phyloP scores from a whole-genome alignment of 2,888 invertebrate species.

The Drosophila pullipes region DNA sequence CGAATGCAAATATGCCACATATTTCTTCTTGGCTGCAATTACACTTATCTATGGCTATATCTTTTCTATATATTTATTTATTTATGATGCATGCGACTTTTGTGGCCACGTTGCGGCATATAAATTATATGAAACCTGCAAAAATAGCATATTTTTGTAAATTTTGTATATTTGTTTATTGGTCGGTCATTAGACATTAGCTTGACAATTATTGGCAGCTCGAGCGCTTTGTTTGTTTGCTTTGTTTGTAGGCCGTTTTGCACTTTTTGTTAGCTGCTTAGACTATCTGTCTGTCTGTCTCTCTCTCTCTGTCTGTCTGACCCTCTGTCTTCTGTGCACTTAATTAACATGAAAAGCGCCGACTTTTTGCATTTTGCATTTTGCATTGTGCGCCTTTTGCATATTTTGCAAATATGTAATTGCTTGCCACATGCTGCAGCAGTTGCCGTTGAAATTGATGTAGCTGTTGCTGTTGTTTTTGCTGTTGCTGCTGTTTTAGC shows the following conservation, averaged over 20 bases:
- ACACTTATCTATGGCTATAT: conserved; percentile 25
- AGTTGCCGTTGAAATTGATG: conserved; percentile 3
- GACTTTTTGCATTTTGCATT: conserved; percentile 47
- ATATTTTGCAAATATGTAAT: conserved; percentile 38
- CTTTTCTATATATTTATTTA: conserved; percentile 38
- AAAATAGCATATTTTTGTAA: neutral
- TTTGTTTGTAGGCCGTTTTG: conserved; percentile 4
- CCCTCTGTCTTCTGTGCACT: neutral
- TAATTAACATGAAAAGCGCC: conserved; percentile 76
- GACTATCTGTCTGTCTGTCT: neutral
- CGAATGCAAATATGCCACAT: conserved; percentile 50
- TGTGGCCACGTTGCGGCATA: conserved; percentile 61
- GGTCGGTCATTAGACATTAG: conserved; percentile 20
- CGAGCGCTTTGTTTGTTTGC: conserved; percentile 24
- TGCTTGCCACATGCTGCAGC: conserved; percentile 58
- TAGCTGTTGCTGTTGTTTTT: neutral
- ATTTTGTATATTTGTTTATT: conserved; percentile 2
- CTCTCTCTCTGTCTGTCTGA: too few species aligned
- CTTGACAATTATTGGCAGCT: conserved; percentile 65
- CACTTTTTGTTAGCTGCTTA: conserved; percentile 1
- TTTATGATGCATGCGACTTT: conserved; percentile 68
- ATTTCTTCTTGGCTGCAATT: conserved; percentile 36
- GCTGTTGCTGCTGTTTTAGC: conserved; percentile 3
- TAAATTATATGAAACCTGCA: conserved; percentile 61
- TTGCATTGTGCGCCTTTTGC: conserved; percentile 17